These are phyloP conservation scores for Cyanoramphus novaezelandiae DNA, from an alignment of 2,113 vertebrate species.

Conservation along the genomic window DNA sequence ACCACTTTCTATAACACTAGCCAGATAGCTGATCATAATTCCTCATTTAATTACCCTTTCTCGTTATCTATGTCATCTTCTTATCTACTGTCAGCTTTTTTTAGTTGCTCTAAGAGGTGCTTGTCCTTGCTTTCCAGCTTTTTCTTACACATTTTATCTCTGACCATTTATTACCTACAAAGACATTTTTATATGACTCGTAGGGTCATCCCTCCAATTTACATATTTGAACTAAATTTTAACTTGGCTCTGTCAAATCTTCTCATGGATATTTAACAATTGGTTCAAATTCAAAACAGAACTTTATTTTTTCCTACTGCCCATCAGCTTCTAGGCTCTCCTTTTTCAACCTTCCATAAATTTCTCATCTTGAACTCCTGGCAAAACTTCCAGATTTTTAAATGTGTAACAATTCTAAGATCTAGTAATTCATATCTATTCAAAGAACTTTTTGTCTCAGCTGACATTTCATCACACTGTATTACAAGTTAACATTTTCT, in stretches of 20 bases:
- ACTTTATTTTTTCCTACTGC: background rate
- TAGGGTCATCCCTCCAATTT: background rate
- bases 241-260: background rate
- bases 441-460: background rate
- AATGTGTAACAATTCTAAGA: background rate
- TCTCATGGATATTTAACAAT: background rate
- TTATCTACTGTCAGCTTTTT: background rate
- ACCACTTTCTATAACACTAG: background rate
- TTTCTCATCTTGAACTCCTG: background rate
- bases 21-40: background rate
- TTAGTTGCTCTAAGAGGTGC: background rate
- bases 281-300: background rate
- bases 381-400: background rate
- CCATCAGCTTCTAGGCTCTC: background rate
- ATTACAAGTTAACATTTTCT: background rate
- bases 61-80: background rate
- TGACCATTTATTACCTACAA: background rate
- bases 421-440: background rate
- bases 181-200: background rate
- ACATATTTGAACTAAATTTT: background rate
- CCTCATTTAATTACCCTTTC: background rate
- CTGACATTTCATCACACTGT: background rate
- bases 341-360: background rate
- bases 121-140: background rate
- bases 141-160: background rate